These are phyloP conservation scores for Tuberolachnus salignus DNA, from an alignment of 2,888 invertebrate species.

Conservation along the genomic window DNA sequence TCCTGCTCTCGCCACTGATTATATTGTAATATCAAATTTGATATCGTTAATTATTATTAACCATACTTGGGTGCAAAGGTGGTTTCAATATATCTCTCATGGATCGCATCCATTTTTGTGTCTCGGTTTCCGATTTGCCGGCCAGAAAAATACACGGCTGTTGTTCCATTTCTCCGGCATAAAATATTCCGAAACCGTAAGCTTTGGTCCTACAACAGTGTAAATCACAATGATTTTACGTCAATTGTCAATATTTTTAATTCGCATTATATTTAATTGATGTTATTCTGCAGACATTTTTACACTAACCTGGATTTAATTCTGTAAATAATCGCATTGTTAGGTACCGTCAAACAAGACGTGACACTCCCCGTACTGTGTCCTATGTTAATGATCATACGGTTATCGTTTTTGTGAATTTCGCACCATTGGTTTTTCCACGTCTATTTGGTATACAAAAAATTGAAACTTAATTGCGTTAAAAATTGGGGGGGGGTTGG, in stretches of 20 bases:
- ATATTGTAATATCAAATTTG: too few species aligned
- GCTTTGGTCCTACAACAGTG: constrained; percentile 66
- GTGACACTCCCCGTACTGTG: constrained; percentile 62
- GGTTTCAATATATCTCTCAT: constrained; percentile 67
- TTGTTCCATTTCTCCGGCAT: constrained; percentile 63
- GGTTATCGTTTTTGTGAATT: constrained; percentile 64
- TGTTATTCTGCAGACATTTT: neutral
- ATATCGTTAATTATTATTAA: neutral
- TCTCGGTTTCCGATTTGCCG: constrained; percentile 70
- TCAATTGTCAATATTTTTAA: neutral
- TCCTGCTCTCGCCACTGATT: too few species aligned
- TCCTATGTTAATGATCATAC: constrained; percentile 58
- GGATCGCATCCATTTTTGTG: constrained; percentile 74
- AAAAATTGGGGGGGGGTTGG: too few species aligned
- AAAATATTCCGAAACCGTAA: constrained; percentile 74
- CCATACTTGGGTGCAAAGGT: constrained; percentile 60
- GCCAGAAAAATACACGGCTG: constrained; percentile 72
- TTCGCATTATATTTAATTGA: constrained; percentile 25
- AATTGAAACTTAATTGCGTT: constrained; percentile 11
- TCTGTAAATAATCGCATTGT: constrained; percentile 69
- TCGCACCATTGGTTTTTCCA: constrained; percentile 74
- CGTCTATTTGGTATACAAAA: constrained; percentile 62
- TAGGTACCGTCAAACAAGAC: constrained; percentile 67
- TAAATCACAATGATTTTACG: neutral
- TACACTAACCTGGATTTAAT: constrained; percentile 67